A percentile compares a stretch with the other conserved stretches of the same genome.
phyloP scores from a whole-genome alignment of 2,888 invertebrate species.

The Euzetes globulus region DNA sequence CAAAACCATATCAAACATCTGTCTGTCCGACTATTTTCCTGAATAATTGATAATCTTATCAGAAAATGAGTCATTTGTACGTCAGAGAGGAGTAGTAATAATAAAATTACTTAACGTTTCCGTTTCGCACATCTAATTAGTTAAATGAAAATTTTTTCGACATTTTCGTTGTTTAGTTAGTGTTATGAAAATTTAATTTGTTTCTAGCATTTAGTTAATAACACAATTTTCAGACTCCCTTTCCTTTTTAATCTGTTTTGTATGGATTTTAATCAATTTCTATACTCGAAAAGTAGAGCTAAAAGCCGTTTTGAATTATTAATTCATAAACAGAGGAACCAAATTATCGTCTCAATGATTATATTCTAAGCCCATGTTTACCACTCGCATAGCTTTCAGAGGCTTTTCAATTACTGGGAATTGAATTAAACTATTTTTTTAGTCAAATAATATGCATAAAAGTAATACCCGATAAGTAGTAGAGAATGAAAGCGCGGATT shows the following conservation, averaged over 20 bases:
- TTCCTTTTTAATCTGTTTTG: constrained; percentile 1
- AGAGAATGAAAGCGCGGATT: constrained; percentile 25
- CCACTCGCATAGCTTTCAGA: background rate
- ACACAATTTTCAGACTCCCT: background rate
- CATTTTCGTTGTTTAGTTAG: background rate
- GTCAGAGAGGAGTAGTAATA: too few relatives aligned
- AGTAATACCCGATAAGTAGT: constrained; percentile 23
- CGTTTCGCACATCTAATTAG: background rate
- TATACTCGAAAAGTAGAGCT: background rate
- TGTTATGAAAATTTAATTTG: background rate
- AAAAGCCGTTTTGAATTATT: constrained; percentile 14
- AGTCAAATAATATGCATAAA: background rate
- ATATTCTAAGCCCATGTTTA: background rate
- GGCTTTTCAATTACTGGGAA: constrained; percentile 6
- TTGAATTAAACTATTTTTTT: background rate
- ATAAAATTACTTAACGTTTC: background rate
- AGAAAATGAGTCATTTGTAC: too few relatives aligned
- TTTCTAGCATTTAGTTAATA: background rate
- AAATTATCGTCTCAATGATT: background rate
- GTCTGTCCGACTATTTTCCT: too few relatives aligned
- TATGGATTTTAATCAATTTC: constrained; percentile 2
- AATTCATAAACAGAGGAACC: background rate
- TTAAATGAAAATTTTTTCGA: background rate
- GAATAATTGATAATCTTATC: too few relatives aligned
- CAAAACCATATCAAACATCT: too few relatives aligned